Evolutionary conservation across 2,113 vertebrate species (phyloP), one percentile per base, ranked within the genome.

Genomic region (Sylvilagus bachmani): DNA sequence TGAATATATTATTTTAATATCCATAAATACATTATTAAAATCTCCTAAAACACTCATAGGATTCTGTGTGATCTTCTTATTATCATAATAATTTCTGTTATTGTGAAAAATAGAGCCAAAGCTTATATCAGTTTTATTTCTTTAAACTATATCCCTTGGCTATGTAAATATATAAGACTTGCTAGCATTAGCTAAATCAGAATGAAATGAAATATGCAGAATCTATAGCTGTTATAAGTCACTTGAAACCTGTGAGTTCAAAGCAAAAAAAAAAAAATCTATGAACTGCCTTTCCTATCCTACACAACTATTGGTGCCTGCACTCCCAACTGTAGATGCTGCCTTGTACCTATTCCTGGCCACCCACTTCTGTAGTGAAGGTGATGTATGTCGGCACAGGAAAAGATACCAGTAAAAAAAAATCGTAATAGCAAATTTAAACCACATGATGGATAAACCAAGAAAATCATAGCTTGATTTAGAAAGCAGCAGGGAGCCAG

Each of bases 401-500:
- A 79, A 83, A 97, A 66, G 55, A 81, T 51, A 87, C 7, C 13
- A 89, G 33, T 66, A 67, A 85, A 9, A 53, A 80, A 87, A 88
- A 61, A 74, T 69, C 49, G 36, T 85, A 93, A 94, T 86, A 92
- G 88, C 69, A 96, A 94, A 92, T 94, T 95, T 90, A 93, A 96
- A 71, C 70, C 78, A 64, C 55, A 93, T 84, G 88, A 92, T 97
- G 66, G 92, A 97, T 94, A 96, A 90, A 85, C 90, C 74, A 89
- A 69, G 38, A 96, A 94, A 96, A 92, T 95, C 92, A 93, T 88
- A 95, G 70, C 93, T 96, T 97, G 95, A 92, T 97, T 97, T 96
- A 75, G 87, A 96, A 97, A 97, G 79, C 93, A 95, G 86, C 79
- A 95, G 92, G 96, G 85, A 96, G 81, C 86, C 70, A 67, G 90